Evolutionary conservation across 2,888 invertebrate species (phyloP), one percentile per base, ranked within the genome.

Genomic region (Protonemura montana): DNA sequence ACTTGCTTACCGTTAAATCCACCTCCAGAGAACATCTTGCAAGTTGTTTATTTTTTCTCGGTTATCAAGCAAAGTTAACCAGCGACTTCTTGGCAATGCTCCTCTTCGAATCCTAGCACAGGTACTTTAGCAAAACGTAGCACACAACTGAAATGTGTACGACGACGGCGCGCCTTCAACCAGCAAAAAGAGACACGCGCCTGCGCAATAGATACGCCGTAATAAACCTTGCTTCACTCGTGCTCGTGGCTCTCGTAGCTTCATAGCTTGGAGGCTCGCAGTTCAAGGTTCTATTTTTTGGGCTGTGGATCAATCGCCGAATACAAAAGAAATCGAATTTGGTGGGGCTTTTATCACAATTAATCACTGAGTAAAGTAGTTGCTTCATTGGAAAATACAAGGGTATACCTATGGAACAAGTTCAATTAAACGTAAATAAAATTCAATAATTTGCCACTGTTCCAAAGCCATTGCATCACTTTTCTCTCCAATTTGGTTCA

Each of bases 1-100:
- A 35, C 10, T 35, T 35, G 28, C 78, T 16, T 78, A 78, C 78
- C 78, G 78, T 78, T 78, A 78, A 78, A 78, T 25, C 78, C 78
- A 78, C 78, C 78, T 3, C 78, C 78, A 27, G 78, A 78, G 78
- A 78, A 78, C 78, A 78, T 78, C 13, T 13, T 78, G 10, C 13
- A 13, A 27, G 28, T 5, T 78, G 26, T 27, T 13, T 78, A 59
- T 59, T 59, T 21, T 21, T 21, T 21, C 59, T 59, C 59, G 59
- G 59, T 59, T 16, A 59, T 59, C 59, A 7, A 13, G 13, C 59
- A 59, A 6, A 59, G 59, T 59, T 59, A 16, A 3, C 2, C 59
- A 59, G 59, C 59, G 59, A 21, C 59, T 10, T 21, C 59, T 35
- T 35, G 35, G 28, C n/a, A 78, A 78, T 78, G n/a, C 2, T 13